Evolutionary conservation across 2,888 invertebrate genomes (phyloP), one percentile per base, ranked within the genome.

Genomic region (Polymixis flavicincta): DNA sequence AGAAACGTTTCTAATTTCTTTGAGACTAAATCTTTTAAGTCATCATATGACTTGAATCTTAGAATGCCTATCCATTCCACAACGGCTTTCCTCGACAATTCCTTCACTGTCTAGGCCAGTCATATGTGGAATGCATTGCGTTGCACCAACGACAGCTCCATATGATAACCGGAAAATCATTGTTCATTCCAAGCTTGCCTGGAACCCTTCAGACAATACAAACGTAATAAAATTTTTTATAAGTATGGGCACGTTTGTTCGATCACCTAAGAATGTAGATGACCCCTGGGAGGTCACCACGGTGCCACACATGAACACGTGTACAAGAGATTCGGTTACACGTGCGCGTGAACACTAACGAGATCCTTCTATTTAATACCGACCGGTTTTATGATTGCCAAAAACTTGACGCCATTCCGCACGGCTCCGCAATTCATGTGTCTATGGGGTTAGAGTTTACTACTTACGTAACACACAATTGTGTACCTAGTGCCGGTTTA

Each of bases 401-500:
- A 79, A 76, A 82, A 77, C 55, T 22, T 54, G 50, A 22, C 32
- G 54, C 19, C 57, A 32, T 75, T 76, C 42, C 50, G 22, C 32
- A 7, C 14, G 52, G 5, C 50, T n/a, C n/a, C n/a, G 45, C 8
- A n/a, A 28, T 57, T 52, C 54, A 25, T 55, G 25, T 81, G 14
- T 61, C 17, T 59, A 45, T 55, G 9, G 3, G 7, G 25, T 52
- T 37, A 22, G 4, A 70, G 25, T 25, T 69, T n/a, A 37, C 37
- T 61, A 13, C n/a, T 37, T 14, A 22, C 22, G 32, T 60, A 60
- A 14, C 7, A 42, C n/a, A 17, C n/a, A 9, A 17, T 37, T 64
- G 64, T 48, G 19, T 28, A 64, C 45, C 45, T 25, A 19, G 25
- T 25, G 19, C n/a, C 11, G 42, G 25, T 19, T 64, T 19, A 3